Evolutionary conservation across 2,113 vertebrate species (phyloP).

Genomic region (Engystomops pustulosus): DNA sequence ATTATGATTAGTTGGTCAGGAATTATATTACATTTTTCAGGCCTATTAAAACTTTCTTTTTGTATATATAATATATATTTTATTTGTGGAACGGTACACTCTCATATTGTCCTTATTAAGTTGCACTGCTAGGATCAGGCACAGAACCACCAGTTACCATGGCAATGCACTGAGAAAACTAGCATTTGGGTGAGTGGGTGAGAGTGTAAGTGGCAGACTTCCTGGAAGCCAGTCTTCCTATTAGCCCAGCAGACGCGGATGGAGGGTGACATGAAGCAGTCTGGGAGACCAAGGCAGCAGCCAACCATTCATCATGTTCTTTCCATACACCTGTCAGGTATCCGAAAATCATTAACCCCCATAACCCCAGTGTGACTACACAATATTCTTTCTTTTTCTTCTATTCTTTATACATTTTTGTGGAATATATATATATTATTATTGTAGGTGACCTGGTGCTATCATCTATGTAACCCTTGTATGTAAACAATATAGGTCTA

Average conservation of each 20-base stretch:
- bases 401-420: too few relatives aligned
- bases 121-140: not conserved
- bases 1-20: not conserved
- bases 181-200: slow-evolving; percentile 43
- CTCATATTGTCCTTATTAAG: slow-evolving; percentile 12
- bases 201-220: slow-evolving; percentile 24
- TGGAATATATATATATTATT: too few relatives aligned
- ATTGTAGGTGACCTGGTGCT: too few relatives aligned
- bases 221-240: slow-evolving; percentile 5
- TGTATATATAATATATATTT: too few relatives aligned
- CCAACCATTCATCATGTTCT: not conserved
- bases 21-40: not conserved
- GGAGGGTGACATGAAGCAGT: slow-evolving; percentile 3
- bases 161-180: slow-evolving; percentile 16
- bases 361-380: too few relatives aligned
- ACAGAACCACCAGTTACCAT: slow-evolving; percentile 28
- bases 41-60: not conserved
- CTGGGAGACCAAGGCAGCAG: not conserved
- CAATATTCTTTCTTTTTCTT: too few relatives aligned
- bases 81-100: not conserved
- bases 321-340: not conserved
- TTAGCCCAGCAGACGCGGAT: not conserved
- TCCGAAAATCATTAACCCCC: not conserved
- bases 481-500: too few relatives aligned
- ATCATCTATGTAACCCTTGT: too few relatives aligned